Percentiles rank a stretch among this genome's conserved stretches.
Conservation (phyloP, 2,113 vertebrate species). For the Ibidorhyncha struthersii region DNA sequence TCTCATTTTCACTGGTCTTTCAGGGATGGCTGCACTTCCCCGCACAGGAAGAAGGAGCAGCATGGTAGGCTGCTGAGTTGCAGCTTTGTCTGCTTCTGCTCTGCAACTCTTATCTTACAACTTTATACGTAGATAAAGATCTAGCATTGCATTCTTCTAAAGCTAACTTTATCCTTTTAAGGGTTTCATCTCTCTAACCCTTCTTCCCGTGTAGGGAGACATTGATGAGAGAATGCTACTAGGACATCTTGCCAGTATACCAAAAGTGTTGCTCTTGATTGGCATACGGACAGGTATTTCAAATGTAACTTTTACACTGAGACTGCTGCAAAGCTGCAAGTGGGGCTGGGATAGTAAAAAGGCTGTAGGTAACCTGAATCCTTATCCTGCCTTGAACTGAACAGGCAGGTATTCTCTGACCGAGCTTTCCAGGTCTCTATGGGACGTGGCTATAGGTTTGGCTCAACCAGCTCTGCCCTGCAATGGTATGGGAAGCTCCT, state of each 20-base stretch:
- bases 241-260: not conserved
- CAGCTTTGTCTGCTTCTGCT: not conserved
- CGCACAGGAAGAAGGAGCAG: not conserved
- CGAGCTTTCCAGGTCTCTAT: not conserved
- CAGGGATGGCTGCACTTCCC: not conserved
- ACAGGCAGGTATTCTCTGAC: not conserved
- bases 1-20: not conserved
- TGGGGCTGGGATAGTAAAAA: not conserved
- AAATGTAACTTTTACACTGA: not conserved
- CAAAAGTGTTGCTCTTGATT: not conserved
- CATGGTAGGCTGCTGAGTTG: not conserved
- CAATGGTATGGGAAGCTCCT: not conserved
- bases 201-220: not conserved
- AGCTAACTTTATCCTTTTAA: not conserved
- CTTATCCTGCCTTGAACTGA: not conserved
- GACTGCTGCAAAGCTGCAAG: not conserved
- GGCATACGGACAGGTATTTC: not conserved
- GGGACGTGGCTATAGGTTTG: not conserved
- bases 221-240: not conserved
- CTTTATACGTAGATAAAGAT: not conserved
- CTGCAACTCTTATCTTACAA: not conserved
- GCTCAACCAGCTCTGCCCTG: not conserved
- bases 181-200: not conserved
- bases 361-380: fast-evolving
- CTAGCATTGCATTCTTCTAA: not conserved